A percentile compares a stretch with the other conserved stretches of the same genome.
These are phyloP conservation scores for Notamacropus eugenii DNA, from an alignment of 2,797 vertebrate species.

Conservation along the genomic window DNA sequence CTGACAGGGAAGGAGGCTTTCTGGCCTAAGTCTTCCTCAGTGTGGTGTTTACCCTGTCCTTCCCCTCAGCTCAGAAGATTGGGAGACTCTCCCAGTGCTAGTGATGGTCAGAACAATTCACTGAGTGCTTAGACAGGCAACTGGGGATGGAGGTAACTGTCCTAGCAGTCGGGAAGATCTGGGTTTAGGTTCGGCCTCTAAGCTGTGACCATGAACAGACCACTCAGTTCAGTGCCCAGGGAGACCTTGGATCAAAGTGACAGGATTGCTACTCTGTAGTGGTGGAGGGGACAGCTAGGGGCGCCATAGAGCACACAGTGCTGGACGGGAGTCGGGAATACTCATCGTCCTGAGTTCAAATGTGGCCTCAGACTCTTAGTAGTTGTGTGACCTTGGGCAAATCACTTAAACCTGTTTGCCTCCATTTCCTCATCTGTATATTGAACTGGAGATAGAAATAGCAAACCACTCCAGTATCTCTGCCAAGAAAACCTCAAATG, in stretches of 20 bases:
- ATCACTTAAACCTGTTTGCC: neutral
- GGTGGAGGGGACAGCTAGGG: neutral
- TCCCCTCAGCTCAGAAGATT: neutral
- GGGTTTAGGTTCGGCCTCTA: neutral
- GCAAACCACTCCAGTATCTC: neutral
- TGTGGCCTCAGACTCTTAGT: neutral
- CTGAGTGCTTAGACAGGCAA: neutral
- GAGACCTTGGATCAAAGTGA: neutral
- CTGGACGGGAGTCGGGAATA: neutral
- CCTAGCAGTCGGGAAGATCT: neutral
- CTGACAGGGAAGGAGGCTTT: neutral
- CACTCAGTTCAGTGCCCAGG: neutral
- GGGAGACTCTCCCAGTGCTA: neutral
- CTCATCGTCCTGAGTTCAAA: neutral
- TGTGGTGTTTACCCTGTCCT: fast-evolving
- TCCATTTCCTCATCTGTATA: neutral
- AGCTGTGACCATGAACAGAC: neutral
- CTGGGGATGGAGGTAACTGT: neutral
- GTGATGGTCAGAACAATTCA: neutral
- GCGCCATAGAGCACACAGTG: neutral
- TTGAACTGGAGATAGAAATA: neutral
- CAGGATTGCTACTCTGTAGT: neutral
- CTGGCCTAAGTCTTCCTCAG: neutral
- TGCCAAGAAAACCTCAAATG: neutral
- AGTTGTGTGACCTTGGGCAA: neutral